Evolutionary conservation across 2,888 invertebrate species (phyloP).

Genomic region (Macrophya alboannulata): DNA sequence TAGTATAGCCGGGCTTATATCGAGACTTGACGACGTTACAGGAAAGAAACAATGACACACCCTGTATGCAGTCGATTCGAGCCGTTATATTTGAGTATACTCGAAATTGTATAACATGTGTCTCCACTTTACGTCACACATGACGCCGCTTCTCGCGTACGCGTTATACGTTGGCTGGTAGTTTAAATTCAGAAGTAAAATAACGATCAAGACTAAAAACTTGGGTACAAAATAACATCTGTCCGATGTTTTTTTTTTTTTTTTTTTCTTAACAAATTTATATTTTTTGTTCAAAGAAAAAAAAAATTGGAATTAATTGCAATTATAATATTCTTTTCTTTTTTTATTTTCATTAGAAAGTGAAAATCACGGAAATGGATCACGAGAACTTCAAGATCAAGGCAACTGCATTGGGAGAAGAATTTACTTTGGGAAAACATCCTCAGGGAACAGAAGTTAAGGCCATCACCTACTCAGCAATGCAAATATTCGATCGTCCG

Average conservation of each 20-base stretch:
- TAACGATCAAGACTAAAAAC: slow-evolving; percentile 28
- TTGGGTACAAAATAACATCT: slow-evolving; percentile 12
- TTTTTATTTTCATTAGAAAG: slow-evolving; percentile 85
- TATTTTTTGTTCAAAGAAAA: neutral
- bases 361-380: slow-evolving; percentile 94
- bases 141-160: slow-evolving; percentile 38
- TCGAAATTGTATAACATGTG: slow-evolving; percentile 52
- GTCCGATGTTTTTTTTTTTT: slow-evolving; percentile 6
- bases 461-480: slow-evolving; percentile 99
- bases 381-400: slow-evolving; percentile 91
- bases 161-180: neutral
- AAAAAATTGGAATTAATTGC: neutral
- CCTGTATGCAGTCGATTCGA: slow-evolving; percentile 46
- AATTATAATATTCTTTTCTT: slow-evolving; percentile 51
- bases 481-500: slow-evolving; percentile 93
- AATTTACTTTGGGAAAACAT: slow-evolving; percentile 95
- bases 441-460: slow-evolving; percentile 99
- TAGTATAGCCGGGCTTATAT: neutral
- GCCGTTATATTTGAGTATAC: slow-evolving; percentile 51
- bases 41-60: slow-evolving; percentile 44
- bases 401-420: slow-evolving; percentile 92
- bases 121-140: slow-evolving; percentile 53
- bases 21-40: neutral
- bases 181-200: slow-evolving; percentile 47
- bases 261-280: neutral